These are phyloP conservation scores for Tubulanus polymorphus DNA, from an alignment of 2,888 invertebrate genomes.

Conservation along the genomic window DNA sequence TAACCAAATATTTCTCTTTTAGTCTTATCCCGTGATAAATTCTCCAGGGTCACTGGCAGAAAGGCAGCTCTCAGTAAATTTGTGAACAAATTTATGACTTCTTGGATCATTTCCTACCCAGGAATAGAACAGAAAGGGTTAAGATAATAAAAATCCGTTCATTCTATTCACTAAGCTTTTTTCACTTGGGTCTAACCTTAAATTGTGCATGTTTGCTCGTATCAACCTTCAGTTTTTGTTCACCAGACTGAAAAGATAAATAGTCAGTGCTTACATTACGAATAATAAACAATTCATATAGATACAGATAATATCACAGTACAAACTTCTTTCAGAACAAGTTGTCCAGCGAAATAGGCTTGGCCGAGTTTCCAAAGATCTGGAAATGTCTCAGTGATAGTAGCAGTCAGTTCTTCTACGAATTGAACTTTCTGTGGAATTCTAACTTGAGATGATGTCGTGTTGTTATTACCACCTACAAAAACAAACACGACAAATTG, in stretches of 20 bases:
- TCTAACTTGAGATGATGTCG: conserved; percentile 15
- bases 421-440: conserved; percentile 70
- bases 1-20: conserved; percentile 57
- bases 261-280: background rate
- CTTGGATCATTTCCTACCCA: conserved; percentile 71
- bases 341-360: conserved; percentile 78
- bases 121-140: background rate
- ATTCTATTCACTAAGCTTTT: too few relatives aligned
- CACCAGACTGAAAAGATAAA: conserved; percentile 14
- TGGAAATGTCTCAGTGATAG: conserved; percentile 73
- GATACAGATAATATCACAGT: background rate
- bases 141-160: too few relatives aligned
- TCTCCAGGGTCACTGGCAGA: conserved; percentile 63
- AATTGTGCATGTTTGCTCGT: conserved; percentile 70
- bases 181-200: conserved; percentile 59
- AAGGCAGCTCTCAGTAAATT: conserved; percentile 70
- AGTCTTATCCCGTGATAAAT: conserved; percentile 35
- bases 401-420: conserved; percentile 73
- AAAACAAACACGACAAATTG: too few relatives aligned
- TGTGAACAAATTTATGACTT: conserved; percentile 71
- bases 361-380: conserved; percentile 95
- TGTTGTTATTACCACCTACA: background rate
- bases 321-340: conserved; percentile 38
- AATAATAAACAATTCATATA: too few relatives aligned
- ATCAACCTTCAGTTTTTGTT: conserved; percentile 51